These are phyloP conservation scores for Pterobdella sp. DNA, from an alignment of 2,888 invertebrate species.

Conservation along the genomic window DNA sequence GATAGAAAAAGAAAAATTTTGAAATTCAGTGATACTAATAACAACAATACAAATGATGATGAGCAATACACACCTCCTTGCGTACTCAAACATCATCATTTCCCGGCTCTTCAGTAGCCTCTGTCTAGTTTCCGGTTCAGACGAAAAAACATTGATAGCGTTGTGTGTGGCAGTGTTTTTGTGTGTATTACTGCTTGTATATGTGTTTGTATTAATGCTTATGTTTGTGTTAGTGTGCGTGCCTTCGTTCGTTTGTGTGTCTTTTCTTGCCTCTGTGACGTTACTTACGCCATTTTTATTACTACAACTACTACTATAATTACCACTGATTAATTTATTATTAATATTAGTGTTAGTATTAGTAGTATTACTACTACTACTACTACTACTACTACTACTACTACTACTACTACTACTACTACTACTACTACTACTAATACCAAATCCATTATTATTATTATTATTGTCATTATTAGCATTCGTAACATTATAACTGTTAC, in stretches of 20 bases:
- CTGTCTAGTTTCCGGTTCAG: neutral
- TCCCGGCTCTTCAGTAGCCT: neutral
- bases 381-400: neutral
- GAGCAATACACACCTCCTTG: neutral
- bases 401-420: neutral
- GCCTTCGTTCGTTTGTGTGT: too few relatives aligned
- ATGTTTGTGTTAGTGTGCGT: neutral
- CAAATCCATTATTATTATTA: neutral
- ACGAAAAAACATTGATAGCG: neutral
- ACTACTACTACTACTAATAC: slow-evolving; percentile 3
- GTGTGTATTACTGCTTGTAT: neutral
- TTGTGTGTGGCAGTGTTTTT: neutral
- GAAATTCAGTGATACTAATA: too few relatives aligned
- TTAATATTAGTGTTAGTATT: too few relatives aligned
- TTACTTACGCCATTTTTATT: too few relatives aligned
- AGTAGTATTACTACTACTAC: too few relatives aligned
- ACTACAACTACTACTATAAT: too few relatives aligned
- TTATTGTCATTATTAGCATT: neutral
- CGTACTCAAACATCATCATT: neutral
- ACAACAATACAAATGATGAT: too few relatives aligned
- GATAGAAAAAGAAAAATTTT: too few relatives aligned
- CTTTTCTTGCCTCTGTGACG: too few relatives aligned
- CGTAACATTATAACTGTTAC: neutral
- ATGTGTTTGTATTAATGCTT: neutral
- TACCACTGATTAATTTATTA: too few relatives aligned